A percentile compares a stretch with the other conserved stretches of the same genome.
These are phyloP conservation scores for Calliphora vicina DNA, from an alignment of 1,140 invertebrate genomes.

Conservation along the genomic window DNA sequence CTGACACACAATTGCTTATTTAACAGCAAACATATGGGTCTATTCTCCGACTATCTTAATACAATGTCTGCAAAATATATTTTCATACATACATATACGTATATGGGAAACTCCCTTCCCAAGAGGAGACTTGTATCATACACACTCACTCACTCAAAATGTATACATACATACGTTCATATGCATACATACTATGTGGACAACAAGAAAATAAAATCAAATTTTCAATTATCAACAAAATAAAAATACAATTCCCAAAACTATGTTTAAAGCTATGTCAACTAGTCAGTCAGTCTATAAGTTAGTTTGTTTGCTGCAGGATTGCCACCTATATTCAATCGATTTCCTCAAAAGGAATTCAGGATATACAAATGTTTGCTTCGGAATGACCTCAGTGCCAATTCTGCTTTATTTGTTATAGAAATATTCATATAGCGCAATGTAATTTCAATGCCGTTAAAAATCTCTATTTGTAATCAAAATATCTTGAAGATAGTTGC, in stretches of 20 bases:
- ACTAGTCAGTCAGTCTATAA: neutral
- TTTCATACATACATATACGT: neutral
- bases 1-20: neutral
- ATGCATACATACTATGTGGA: neutral
- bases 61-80: neutral
- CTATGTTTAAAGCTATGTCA: neutral
- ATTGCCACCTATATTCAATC: too few species aligned
- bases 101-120: too few species aligned
- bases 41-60: neutral
- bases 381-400: too few species aligned
- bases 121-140: neutral
- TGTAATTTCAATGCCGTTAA: too few species aligned
- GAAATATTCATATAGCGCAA: too few species aligned
- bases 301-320: neutral
- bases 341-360: too few species aligned
- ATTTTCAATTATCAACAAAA: slow-evolving; percentile 2
- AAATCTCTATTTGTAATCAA: too few species aligned
- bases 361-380: too few species aligned
- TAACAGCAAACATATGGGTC: slow-evolving; percentile 5
- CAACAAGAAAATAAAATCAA: neutral
- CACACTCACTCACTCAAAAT: neutral
- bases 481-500: too few species aligned
- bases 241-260: slow-evolving; percentile 5
- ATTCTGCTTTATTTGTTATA: too few species aligned
- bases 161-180: neutral